Evolutionary conservation across 1,140 invertebrate species (phyloP), one percentile per base, ranked within the genome.

Genomic region (Rhagoletis pomonella): DNA sequence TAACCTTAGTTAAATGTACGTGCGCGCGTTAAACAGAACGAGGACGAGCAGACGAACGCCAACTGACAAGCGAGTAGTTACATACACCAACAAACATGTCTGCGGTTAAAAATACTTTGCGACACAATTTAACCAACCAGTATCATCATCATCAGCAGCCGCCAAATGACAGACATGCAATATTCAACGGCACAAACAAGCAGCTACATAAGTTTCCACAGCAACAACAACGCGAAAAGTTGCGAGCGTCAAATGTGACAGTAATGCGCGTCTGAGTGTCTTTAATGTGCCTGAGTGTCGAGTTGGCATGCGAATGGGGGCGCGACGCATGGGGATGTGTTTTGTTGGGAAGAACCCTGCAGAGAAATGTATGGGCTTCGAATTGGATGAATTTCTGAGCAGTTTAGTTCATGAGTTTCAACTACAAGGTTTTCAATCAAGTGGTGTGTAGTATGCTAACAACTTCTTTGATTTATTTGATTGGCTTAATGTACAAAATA

Each of bases 181-280:
- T n/a, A 29, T 81, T 19, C 50, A 29, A 81, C 47, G 47, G n/a
- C 73, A 81, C n/a, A 14, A 29, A 81, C n/a, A 14, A 29, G 14
- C 19, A 81, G n/a, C 47, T 17, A 81, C 47, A 50, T 6, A 81
- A 55, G 44, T 58, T 29, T 2, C 47, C n/a, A 44, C 64, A 67
- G 29, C 73, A 55, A 58, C 47, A 81, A 81, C n/a, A 81, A 55
- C 10, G 29, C n/a, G n/a, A 14, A 55, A 81, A 58, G 73, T 81
- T 81, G 44, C 29, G 42, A 81, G 47, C 47, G 47, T 81, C 73
- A 81, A 81, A 81, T 81, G 73, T 81, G 73, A 81, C 73, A 81
- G 73, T 81, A 81, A 81, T 81, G 73, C 73, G 73, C 73, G 73
- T 81, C 73, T 81, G 73, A 81, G 73, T 81, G 47, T 81, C 47